phyloP scores from a whole-genome alignment of 2,797 vertebrate species.

The Telmatherina bonti region DNA sequence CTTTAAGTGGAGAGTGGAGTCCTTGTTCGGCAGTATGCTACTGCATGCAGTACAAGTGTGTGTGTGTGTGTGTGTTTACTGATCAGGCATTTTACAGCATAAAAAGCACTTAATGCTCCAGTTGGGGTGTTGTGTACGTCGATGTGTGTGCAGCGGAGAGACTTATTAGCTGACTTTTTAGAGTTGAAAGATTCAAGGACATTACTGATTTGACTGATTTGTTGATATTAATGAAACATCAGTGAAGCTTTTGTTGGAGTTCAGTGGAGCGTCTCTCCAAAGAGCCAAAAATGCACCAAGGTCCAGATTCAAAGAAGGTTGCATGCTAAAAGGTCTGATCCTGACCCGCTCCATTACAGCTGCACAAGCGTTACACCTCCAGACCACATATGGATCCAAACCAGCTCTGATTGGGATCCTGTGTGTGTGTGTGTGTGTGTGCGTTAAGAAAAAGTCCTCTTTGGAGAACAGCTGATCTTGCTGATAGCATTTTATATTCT shows the following conservation, averaged over 20 bases:
- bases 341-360: slow-evolving; percentile 8
- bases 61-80: no score
- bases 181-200: slow-evolving; percentile 51
- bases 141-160: slow-evolving; percentile 25
- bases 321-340: not conserved
- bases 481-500: not conserved
- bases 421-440: no score
- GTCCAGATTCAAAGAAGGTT: slow-evolving; percentile 16
- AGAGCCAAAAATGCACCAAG: slow-evolving; percentile 28
- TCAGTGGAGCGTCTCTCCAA: slow-evolving; percentile 25
- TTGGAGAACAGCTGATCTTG: not conserved
- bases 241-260: slow-evolving; percentile 27
- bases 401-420: no score
- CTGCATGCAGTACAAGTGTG: slow-evolving; percentile 21
- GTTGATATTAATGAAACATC: slow-evolving; percentile 22
- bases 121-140: slow-evolving; percentile 39
- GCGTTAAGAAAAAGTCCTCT: no score
- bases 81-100: no score
- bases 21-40: slow-evolving; percentile 54
- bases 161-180: slow-evolving; percentile 42
- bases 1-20: slow-evolving; percentile 77
- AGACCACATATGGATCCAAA: no score
- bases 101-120: slow-evolving; percentile 68
- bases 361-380: slow-evolving; percentile 6
- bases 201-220: slow-evolving; percentile 27